A percentile compares a stretch with the other conserved stretches of the same genome.
These are phyloP conservation scores for Drosophila algonquin DNA, from an alignment of 2,888 invertebrate genomes.

Conservation along the genomic window DNA sequence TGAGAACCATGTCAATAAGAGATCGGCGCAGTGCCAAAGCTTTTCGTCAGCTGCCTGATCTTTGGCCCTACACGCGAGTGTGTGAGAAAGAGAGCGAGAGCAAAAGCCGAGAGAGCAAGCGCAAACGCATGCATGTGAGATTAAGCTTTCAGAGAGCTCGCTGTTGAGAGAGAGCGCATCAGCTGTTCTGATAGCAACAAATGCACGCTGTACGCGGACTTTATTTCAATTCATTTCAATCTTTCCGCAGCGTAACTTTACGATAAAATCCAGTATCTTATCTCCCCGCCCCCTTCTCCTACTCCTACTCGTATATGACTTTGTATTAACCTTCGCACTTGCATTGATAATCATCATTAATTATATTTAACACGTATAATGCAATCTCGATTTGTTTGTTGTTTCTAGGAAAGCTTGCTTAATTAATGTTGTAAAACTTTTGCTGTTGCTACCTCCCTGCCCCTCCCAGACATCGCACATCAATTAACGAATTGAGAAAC, in stretches of 20 bases:
- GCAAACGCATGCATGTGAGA: slow-evolving; percentile 21
- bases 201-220: background rate
- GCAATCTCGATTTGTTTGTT: slow-evolving; percentile 7
- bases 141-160: slow-evolving; percentile 46
- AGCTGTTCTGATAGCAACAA: background rate
- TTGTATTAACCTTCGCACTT: slow-evolving; percentile 25
- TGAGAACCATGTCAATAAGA: slow-evolving; percentile 32
- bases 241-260: background rate
- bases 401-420: slow-evolving; percentile 10
- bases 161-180: slow-evolving; percentile 7
- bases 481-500: slow-evolving; percentile 32
- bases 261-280: slow-evolving; percentile 15
- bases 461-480: slow-evolving; percentile 12
- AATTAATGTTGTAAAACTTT: slow-evolving; percentile 16
- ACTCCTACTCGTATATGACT: slow-evolving; percentile 1
- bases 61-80: slow-evolving; percentile 11
- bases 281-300: background rate
- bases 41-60: slow-evolving; percentile 33
- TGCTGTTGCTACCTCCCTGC: background rate
- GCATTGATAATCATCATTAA: background rate
- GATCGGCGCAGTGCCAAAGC: slow-evolving; percentile 40
- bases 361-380: slow-evolving; percentile 3
- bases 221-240: background rate
- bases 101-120: slow-evolving; percentile 1
- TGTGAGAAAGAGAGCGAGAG: slow-evolving; percentile 1